Percentiles rank a stretch among this genome's conserved stretches.
phyloP scores from a whole-genome alignment of 2,888 invertebrate genomes.

The Palloptera scutellata region DNA sequence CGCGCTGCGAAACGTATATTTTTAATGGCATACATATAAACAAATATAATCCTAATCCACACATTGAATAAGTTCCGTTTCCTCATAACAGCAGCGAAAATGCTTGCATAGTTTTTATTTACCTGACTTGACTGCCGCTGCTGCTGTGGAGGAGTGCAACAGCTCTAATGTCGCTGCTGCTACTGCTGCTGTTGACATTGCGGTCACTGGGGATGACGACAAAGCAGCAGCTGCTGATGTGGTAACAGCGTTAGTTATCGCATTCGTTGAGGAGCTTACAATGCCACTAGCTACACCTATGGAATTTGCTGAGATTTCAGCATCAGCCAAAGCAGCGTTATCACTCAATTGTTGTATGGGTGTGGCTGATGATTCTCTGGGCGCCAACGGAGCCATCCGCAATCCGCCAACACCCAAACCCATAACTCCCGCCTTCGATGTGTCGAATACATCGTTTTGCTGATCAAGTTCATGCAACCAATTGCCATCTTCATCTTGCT shows the following conservation, averaged over 20 bases:
- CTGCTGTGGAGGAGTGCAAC: slow-evolving; percentile 2
- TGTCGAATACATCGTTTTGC: slow-evolving; percentile 59
- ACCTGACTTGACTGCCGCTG: slow-evolving; percentile 32
- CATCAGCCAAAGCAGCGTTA: slow-evolving; percentile 20
- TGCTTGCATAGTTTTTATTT: neutral
- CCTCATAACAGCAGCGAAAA: too few species aligned
- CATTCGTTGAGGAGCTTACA: neutral
- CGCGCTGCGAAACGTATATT: too few species aligned
- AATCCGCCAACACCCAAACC: slow-evolving; percentile 45
- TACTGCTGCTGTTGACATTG: slow-evolving; percentile 27
- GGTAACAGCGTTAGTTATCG: neutral
- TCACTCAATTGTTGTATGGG: slow-evolving; percentile 44
- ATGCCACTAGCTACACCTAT: neutral
- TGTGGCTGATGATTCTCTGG: slow-evolving; percentile 52
- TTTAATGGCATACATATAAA: too few species aligned
- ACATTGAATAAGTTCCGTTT: too few species aligned
- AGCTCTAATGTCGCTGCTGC: slow-evolving; percentile 39
- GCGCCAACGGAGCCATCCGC: slow-evolving; percentile 49
- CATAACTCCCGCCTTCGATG: slow-evolving; percentile 51
- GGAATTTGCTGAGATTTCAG: slow-evolving; percentile 5
- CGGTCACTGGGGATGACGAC: slow-evolving; percentile 30
- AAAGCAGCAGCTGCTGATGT: neutral
- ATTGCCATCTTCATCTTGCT: slow-evolving; percentile 53
- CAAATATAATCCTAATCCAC: too few species aligned
- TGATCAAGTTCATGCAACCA: slow-evolving; percentile 59